Evolutionary conservation across 2,797 vertebrate genomes (phyloP).

Genomic region (Sparidentex hasta): DNA sequence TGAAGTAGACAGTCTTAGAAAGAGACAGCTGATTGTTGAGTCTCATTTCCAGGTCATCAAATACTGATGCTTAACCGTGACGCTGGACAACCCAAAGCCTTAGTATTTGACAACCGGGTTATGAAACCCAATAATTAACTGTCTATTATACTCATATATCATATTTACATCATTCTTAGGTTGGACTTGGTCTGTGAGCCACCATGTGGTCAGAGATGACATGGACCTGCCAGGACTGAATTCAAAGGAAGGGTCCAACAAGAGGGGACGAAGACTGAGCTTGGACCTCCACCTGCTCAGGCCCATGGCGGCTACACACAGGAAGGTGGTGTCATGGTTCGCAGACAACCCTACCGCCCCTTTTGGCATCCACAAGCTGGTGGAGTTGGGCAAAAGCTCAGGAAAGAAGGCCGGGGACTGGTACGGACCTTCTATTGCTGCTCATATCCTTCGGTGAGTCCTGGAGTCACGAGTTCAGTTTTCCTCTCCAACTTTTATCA

Average conservation of each 20-base stretch:
- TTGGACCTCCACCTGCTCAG: slow-evolving; percentile 71
- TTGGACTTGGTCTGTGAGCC: slow-evolving; percentile 86
- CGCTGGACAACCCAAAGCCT: too few relatives aligned
- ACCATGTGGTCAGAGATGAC: slow-evolving; percentile 80
- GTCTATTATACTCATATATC: background rate
- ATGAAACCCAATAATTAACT: too few relatives aligned
- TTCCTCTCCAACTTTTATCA: rapidly evolving
- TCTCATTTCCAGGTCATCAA: too few relatives aligned
- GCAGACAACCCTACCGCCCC: slow-evolving; percentile 86
- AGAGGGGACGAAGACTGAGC: slow-evolving; percentile 66
- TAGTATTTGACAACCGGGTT: too few relatives aligned
- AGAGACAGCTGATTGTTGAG: too few relatives aligned
- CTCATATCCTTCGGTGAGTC: slow-evolving; percentile 92
- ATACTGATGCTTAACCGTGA: too few relatives aligned
- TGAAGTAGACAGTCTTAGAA: too few relatives aligned
- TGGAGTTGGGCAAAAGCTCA: slow-evolving; percentile 87
- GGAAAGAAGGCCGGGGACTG: slow-evolving; percentile 94
- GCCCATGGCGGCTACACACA: slow-evolving; percentile 83
- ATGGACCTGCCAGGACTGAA: slow-evolving; percentile 74
- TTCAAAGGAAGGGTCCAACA: slow-evolving; percentile 2
- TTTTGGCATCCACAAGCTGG: slow-evolving; percentile 90
- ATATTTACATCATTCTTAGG: slow-evolving; percentile 75
- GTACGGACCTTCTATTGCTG: slow-evolving; percentile 92
- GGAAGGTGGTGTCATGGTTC: slow-evolving; percentile 90
- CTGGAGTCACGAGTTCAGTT: background rate